phyloP scores from a whole-genome alignment of 2,797 vertebrate genomes.

The Malacoctenus gilli region DNA sequence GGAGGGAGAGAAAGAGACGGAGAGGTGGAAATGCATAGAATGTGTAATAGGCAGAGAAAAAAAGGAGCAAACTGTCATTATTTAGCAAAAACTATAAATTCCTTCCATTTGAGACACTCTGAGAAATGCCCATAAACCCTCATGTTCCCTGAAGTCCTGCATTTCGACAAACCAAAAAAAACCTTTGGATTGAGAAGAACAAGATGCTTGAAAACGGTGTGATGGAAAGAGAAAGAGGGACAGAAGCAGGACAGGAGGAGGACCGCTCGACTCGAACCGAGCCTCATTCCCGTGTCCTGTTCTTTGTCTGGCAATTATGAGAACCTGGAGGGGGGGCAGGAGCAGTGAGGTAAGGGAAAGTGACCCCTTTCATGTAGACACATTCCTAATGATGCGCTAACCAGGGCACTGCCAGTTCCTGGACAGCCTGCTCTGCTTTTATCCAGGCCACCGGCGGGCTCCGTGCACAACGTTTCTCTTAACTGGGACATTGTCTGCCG shows the following conservation, averaged over 20 bases:
- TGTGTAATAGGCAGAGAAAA: too few species aligned
- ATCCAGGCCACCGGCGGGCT: constrained; percentile 40
- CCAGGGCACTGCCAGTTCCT: constrained; percentile 50
- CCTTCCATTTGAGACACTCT: constrained; percentile 9
- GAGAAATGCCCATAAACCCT: constrained; percentile 4
- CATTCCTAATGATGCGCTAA: constrained; percentile 53
- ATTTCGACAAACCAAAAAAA: too few species aligned
- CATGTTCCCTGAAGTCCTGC: too few species aligned
- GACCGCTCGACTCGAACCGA: constrained; percentile 13
- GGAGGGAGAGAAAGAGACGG: background rate
- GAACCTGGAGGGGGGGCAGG: constrained; percentile 46
- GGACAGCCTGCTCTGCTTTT: constrained; percentile 36
- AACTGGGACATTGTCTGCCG: constrained; percentile 24
- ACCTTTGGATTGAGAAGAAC: too few species aligned
- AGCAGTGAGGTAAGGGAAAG: constrained; percentile 41
- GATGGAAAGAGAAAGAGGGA: background rate
- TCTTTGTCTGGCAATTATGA: constrained; percentile 50
- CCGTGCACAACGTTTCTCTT: constrained; percentile 10
- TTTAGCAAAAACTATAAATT: constrained; percentile 2
- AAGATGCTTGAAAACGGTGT: background rate
- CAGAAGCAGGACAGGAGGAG: constrained; percentile 12
- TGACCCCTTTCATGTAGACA: constrained; percentile 49
- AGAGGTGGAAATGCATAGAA: too few species aligned
- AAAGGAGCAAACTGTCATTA: background rate
- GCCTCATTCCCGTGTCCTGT: constrained; percentile 37